Conservation (phyloP, 2,113 vertebrate genomes). For the Eulemur macaco region DNA sequence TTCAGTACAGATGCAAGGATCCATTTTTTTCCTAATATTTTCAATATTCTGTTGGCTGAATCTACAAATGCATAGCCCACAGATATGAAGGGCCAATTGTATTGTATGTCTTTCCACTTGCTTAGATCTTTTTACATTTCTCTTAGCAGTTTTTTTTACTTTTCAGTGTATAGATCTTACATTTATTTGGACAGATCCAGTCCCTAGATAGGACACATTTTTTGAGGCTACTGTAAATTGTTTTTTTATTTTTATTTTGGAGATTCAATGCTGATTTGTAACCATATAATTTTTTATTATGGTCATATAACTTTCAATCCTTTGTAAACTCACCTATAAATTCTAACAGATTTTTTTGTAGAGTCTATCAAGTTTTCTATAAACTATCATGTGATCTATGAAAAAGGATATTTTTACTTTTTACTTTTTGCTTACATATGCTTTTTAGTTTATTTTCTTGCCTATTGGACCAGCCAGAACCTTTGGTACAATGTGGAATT, state of each 20-base stretch:
- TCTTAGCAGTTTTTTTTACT: neutral
- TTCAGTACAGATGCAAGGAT: too few species aligned
- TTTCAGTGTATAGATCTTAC: neutral
- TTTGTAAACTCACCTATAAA: neutral
- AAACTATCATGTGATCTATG: neutral
- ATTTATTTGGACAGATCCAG: neutral
- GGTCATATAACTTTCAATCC: neutral
- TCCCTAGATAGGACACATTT: neutral
- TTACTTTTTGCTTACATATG: neutral
- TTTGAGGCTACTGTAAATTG: too few species aligned
- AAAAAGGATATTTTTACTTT: neutral
- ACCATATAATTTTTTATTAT: neutral
- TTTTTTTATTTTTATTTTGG: neutral
- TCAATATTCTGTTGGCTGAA: too few species aligned
- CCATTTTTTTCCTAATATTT: too few species aligned
- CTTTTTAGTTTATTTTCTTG: neutral
- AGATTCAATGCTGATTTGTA: neutral
- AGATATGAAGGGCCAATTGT: too few species aligned
- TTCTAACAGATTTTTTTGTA: neutral
- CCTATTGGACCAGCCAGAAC: too few species aligned
- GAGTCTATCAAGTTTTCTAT: neutral
- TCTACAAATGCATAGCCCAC: too few species aligned
- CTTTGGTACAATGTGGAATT: neutral
- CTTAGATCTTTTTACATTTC: neutral
- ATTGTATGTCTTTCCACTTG: too few species aligned